A percentile compares a stretch with the other conserved stretches of the same genome.
Evolutionary conservation across 2,888 invertebrate species (phyloP).

Genomic region (Calliopum simillimum): DNA sequence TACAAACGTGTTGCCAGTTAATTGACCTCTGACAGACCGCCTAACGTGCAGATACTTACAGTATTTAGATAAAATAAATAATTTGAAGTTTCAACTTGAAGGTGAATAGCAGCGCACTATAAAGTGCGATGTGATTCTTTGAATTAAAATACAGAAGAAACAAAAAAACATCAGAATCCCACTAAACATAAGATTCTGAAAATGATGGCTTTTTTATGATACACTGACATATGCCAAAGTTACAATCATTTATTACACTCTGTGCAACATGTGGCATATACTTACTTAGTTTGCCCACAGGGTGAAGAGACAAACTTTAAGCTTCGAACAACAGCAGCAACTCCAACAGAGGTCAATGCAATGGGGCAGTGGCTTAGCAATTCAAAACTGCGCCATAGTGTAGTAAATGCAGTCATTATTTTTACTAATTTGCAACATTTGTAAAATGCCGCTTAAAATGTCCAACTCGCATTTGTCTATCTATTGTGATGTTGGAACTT

Average conservation of each 20-base stretch:
- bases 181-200: conserved; percentile 15
- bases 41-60: neutral
- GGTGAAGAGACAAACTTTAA: neutral
- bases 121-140: too few relatives aligned
- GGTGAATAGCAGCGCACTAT: neutral
- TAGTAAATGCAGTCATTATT: neutral
- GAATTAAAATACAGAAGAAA: too few relatives aligned
- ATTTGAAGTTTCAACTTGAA: neutral
- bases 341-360: conserved; percentile 41
- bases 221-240: conserved; percentile 51
- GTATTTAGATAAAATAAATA: conserved; percentile 20
- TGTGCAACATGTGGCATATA: conserved; percentile 36
- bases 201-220: conserved; percentile 46
- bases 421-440: too few relatives aligned
- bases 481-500: too few relatives aligned
- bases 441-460: too few relatives aligned
- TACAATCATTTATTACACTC: conserved; percentile 48
- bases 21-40: conserved; percentile 6
- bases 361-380: conserved; percentile 4
- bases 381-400: neutral
- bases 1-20: neutral
- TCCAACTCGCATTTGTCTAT: too few relatives aligned
- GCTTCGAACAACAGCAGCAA: conserved; percentile 18
- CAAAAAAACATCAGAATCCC: too few relatives aligned
- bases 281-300: too few relatives aligned